Evolutionary conservation across 2,888 invertebrate species (phyloP), one percentile per base, ranked within the genome.

Genomic region (Trypoxylon attenuatum): DNA sequence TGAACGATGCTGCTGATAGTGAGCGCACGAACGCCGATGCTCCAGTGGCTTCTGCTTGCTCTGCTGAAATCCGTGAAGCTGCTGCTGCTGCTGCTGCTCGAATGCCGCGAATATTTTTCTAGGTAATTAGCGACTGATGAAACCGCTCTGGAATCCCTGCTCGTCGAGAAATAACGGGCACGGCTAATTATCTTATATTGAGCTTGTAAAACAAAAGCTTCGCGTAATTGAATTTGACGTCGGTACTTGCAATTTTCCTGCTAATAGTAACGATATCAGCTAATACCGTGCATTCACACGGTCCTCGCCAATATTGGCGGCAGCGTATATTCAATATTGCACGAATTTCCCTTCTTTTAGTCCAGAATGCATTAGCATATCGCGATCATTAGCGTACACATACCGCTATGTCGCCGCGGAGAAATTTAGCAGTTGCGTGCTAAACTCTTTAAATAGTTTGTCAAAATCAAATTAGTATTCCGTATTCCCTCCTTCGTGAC

Each of bases 351-450:
- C n/a, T n/a, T n/a, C n/a, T n/a, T n/a, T n/a, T n/a, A n/a, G n/a
- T n/a, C n/a, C n/a, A n/a, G n/a, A n/a, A n/a, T n/a, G n/a, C n/a
- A 27, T 27, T n/a, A 27, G 27, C 27, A 27, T n/a, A 27, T 27
- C 8, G 2, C 27, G 5, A 2, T 27, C 4, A n/a, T n/a, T 39
- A 13, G 27, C 27, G n/a, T 25, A 46, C 27, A 19, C 50, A 25
- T 52, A 43, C 56, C 46, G 62, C 56, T 56, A 49, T 47, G 52
- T 56, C 27, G 52, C 47, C 25, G 16, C 21, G 45, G 19, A 29
- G 55, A 58, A 57, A 74, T 58, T 74, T 71, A 66, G 59, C 63
- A 46, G 62, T 65, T 54, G 60, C 69, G 57, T 61, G 75, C 63
- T 66, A 74, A 74, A 61, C 62, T 69, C 55, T 59, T 54, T 51